phyloP scores from a whole-genome alignment of 2,888 invertebrate genomes.

The Parascotia fuliginaria region DNA sequence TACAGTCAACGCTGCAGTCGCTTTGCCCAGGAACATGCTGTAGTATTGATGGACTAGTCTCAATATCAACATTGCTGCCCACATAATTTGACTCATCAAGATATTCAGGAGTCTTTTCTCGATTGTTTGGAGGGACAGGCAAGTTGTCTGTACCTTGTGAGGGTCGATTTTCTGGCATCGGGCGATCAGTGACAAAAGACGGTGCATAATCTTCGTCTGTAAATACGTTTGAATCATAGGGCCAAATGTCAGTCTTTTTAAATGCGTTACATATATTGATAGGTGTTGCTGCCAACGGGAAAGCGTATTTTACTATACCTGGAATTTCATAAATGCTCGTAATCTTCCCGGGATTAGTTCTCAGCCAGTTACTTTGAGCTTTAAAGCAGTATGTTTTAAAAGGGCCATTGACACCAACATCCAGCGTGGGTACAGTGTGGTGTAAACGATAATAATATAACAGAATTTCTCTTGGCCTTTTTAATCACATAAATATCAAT shows the following conservation, averaged over 20 bases:
- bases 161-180: slow-evolving; percentile 1
- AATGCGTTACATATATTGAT: slow-evolving; percentile 10
- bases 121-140: slow-evolving; percentile 7
- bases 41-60: background rate
- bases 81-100: slow-evolving; percentile 6
- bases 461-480: slow-evolving; percentile 36
- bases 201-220: slow-evolving; percentile 14
- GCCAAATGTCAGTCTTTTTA: slow-evolving; percentile 30
- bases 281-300: background rate
- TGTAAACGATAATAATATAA: slow-evolving; percentile 45
- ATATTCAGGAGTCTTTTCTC: slow-evolving; percentile 11
- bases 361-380: background rate
- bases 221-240: slow-evolving; percentile 22
- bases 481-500: slow-evolving; percentile 38
- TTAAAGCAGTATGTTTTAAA: background rate
- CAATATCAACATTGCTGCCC: slow-evolving; percentile 2
- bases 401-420: background rate
- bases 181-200: slow-evolving; percentile 13
- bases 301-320: background rate
- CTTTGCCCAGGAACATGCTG: slow-evolving; percentile 7
- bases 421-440: slow-evolving; percentile 35
- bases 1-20: slow-evolving; percentile 12
- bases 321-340: background rate
- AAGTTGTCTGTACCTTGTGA: slow-evolving; percentile 1
- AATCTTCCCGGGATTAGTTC: background rate